Base-by-base conservation (phyloP, 2,113 vertebrate genomes). In the Seriola aureovittata region DNA sequence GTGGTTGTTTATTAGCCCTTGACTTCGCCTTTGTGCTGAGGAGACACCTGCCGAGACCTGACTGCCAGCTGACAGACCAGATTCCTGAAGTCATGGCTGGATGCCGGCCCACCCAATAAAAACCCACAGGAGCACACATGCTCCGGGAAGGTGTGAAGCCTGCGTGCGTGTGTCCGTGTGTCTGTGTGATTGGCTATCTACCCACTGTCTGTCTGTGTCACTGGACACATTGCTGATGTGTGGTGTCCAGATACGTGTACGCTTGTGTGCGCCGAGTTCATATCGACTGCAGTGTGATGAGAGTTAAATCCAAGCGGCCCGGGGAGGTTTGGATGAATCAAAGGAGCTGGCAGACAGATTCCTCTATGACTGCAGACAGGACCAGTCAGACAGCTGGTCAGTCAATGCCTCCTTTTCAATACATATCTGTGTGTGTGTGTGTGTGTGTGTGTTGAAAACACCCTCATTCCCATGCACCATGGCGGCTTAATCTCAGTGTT, bases 1-100 rank as follows among this genome's bases (percentile, higher is more conserved):
- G 89, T 82, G 88, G 52, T 89, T 92, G 88, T 90, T 94, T 92
- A 93, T 89, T 88, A 90, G 88, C 84, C 84, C 88, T 87, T 88
- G 73, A 88, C 90, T 92, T 90, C 4, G 34, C 72, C 68, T 91
- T 86, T 86, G 88, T 86, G 86, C 73, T 77, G 86, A 86, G 85
- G 67, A 88, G 89, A 85, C 87, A 87, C 90, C 90, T 81, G 85
- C 89, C 29, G 89, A 74, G 83, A 63, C 46, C 84, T 88, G 89
- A 92, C 86, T 87, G 90, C 89, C 90, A 91, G 87, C 89, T 93
- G 91, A 92, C 87, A 86, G 85, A 87, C 75, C 82, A 57, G 75
- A 89, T 89, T 89, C 86, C 88, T 80, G 69, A 91, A 91, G 86
- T 90, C 88, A 81, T 82, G 71, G 87, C 85, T 86, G 85, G 82